These are phyloP conservation scores for Gymnosoma rotundatum DNA, from an alignment of 2,888 invertebrate genomes.

Conservation along the genomic window DNA sequence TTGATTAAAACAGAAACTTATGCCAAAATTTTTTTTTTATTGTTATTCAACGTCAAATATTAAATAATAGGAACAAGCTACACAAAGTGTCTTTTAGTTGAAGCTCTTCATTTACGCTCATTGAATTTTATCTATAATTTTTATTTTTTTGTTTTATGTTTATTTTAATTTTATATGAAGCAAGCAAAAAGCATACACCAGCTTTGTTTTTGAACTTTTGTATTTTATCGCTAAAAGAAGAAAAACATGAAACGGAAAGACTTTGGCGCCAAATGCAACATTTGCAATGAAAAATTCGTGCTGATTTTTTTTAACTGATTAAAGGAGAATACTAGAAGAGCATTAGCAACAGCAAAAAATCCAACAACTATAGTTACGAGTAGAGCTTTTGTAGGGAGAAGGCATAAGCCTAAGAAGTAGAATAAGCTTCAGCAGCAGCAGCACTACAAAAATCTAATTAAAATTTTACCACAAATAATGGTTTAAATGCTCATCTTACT, in stretches of 20 bases:
- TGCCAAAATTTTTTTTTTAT: conserved; percentile 25
- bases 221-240: conserved; percentile 56
- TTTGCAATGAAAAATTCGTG: conserved; percentile 70
- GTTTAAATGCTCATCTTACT: conserved; percentile 49
- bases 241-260: conserved; percentile 58
- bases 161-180: neutral
- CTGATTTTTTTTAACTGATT: conserved; percentile 69
- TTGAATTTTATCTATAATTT: conserved; percentile 61
- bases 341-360: neutral
- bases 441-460: conserved; percentile 64
- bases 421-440: conserved; percentile 5
- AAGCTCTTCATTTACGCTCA: conserved; percentile 56
- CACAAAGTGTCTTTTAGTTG: conserved; percentile 21
- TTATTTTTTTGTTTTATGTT: conserved; percentile 8
- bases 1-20: conserved; percentile 20
- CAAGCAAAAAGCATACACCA: conserved; percentile 9
- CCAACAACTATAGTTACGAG: conserved; percentile 13
- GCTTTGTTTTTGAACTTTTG: conserved; percentile 67
- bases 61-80: conserved; percentile 33
- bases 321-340: conserved; percentile 45
- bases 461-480: conserved; percentile 66
- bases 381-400: neutral
- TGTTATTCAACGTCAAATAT: conserved; percentile 38
- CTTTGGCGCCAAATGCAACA: conserved; percentile 71
- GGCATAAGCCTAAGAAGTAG: conserved; percentile 25